Base-by-base conservation (phyloP, 2,797 vertebrate species). In the Carduelis carduelis region DNA sequence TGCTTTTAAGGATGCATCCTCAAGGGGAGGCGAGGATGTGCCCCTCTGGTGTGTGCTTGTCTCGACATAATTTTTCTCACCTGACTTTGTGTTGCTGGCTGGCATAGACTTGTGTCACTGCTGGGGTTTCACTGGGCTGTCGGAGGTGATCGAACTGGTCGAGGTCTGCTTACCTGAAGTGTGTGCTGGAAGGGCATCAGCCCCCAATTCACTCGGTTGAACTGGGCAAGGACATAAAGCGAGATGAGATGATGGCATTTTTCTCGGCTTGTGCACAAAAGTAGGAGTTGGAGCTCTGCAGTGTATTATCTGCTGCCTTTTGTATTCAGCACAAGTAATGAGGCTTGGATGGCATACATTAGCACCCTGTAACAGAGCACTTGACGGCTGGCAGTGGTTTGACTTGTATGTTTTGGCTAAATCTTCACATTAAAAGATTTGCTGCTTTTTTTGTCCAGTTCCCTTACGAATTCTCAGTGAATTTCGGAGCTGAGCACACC, bases 231-330 rank as follows among this genome's bases (percentile, higher is more conserved):
- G 85, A 18, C 35, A 4, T 9, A 35, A 41, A 22, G 15, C 6
- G 2, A 30, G 87, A 37, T 3, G 47, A 49, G 80, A 56, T 18
- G 37, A 76, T 84, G 66, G 79, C 26, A 6, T 81, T 90, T 92
- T 76, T 60, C 65, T 83, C 12, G 4, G 84, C 64, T 87, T 50
- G 72, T 69, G 71, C 64, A 52, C 32, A 14, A 52, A 89, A 94
- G 89, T 81, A 81, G 71, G 83, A 94, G 75, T 61, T 65, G 71
- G 71, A 91, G 84, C 59, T 94, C 92, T 94, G 95, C 82, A 46
- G 85, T 56, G 56, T 59, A 28, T 87, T 95, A 57, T 95, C 65
- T 79, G 59, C 52, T 92, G 92, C 76, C 87, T 93, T 95, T 93
- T 92, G 82, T 95, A 83, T 94, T 93, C 89, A 63, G 77, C 8